These are phyloP conservation scores for Carcharodon carcharias DNA, from an alignment of 2,797 vertebrate species.

Conservation along the genomic window DNA sequence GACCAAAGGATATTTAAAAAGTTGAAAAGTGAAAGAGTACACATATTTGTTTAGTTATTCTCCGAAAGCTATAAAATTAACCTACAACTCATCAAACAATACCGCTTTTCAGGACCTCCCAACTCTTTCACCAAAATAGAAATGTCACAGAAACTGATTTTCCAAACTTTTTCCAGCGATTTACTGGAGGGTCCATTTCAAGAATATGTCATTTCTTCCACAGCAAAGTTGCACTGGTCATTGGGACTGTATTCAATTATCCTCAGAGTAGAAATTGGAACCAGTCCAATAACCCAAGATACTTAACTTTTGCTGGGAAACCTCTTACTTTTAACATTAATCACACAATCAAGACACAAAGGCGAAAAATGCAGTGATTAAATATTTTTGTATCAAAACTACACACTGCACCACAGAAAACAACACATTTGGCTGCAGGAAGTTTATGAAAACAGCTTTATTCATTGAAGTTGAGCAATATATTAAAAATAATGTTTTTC, in stretches of 20 bases:
- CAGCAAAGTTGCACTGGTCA: not conserved
- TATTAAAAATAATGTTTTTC: not conserved
- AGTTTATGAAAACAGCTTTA: not conserved
- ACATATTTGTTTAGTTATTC: too few species aligned
- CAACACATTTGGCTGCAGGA: not conserved
- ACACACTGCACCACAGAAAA: not conserved
- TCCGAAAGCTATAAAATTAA: too few species aligned
- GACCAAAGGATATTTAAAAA: not conserved
- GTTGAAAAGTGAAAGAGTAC: not conserved
- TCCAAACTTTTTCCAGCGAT: not conserved
- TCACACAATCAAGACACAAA: not conserved
- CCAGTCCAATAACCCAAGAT: not conserved
- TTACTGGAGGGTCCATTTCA: not conserved
- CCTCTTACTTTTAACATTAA: not conserved
- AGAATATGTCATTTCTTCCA: not conserved
- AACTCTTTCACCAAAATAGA: too few species aligned
- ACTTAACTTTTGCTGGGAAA: not conserved
- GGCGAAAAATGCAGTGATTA: not conserved
- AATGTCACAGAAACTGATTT: not conserved
- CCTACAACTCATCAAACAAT: too few species aligned
- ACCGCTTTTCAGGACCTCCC: too few species aligned
- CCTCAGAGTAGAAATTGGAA: not conserved
- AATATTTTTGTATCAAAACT: not conserved
- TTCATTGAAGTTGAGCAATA: not conserved
- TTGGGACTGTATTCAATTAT: not conserved